Base-by-base conservation (phyloP, 1,140 invertebrate genomes). In the Batillaria attramentaria region DNA sequence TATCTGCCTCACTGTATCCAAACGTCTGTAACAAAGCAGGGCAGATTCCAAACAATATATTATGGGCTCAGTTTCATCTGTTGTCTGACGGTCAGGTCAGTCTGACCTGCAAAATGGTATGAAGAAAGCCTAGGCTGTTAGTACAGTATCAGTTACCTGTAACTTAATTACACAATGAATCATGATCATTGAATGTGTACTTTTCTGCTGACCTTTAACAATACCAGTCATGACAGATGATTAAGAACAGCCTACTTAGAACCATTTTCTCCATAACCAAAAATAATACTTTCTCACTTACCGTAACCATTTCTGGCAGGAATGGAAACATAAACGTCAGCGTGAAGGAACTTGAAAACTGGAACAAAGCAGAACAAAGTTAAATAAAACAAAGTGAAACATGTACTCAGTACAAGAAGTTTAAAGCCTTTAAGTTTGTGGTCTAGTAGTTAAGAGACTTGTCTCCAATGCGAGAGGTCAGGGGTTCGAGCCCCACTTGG, bases 281-380 rank as follows among this genome's bases (percentile, higher is more conserved):
- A 50, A 57, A 77, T 46, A 68, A 24, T n/a, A 5, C 8, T 42
- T 24, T 24, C 10, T 50, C 42, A 82, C 89, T 85, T 86, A 90
- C 89, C 84, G 86, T 65, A 28, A 90, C 80, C 88, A 90, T 89
- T 75, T 88, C 88, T 60, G 89, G 89, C n/a, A 90, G 81, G 73
- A 90, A 90, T 37, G 89, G 88, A 79, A 90, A 88, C 46, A 89
- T 65, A 68, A 88, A 90, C 33, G 85, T 88, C 33, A 90, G 60
- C 33, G 81, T 87, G 50, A 88, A 84, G 24, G 87, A 76, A 81
- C 87, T 87, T 33, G 84, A 84, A 81, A 90, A 89, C 89, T 90
- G 84, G 46, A 87, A 86, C 76, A 75, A 66, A 42, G 4, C 18
- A 73, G 46, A 31, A 65, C 33, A 31, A 54, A 57, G n/a, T 33